Evolutionary conservation across 92 coral and sea anemone species (phyloP), one percentile per base, ranked within the genome.

Genomic region (Epizoanthus illoricatus): DNA sequence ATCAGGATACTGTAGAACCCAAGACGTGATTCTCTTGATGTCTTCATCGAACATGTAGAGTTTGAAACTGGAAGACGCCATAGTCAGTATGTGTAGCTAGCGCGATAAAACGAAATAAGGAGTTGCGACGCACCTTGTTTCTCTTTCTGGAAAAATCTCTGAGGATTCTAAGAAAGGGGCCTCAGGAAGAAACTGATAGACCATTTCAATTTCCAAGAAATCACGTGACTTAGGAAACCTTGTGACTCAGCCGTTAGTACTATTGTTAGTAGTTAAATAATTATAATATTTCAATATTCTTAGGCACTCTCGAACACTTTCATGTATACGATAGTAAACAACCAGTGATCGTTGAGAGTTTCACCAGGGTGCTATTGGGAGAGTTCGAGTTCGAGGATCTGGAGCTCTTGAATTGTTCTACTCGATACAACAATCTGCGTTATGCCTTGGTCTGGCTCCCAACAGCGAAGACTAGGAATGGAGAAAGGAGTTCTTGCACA

Each of bases 391-490:
- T 28, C 36, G 36, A 28, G 8, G 52, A 5, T 45, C 9, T 5
- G 9, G 10, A 11, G 9, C 7, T 45, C 1, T 45, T 45, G 10
- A 45, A 45, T 1, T 52, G 16, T 52, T 13, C 12, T 52, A 52
- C 56, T 52, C 12, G 55, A 52, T 10, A 9, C 56, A 52, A 52
- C 13, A 24, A 64, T 23, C 41, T 57, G 23, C 24, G 61, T 12
- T 15, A 87, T 90, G 93, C 73, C 89, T 74, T 94, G 98, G 98
- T 73, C 95, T 17, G 56, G n/a, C 64, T 49, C 80, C 3, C 95
- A 91, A 80, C 93, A 73, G 59, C 33, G 55, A 59, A 85, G 98
- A 47, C 87, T 94, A 36, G 90, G 58, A 0, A 70, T 75, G 18
- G 98, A 94, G 87, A 94, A 81, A 67, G 79, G 64, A 0, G 52